phyloP scores from a whole-genome alignment of 1,140 invertebrate genomes.

The Drosophila nigrodunni region DNA sequence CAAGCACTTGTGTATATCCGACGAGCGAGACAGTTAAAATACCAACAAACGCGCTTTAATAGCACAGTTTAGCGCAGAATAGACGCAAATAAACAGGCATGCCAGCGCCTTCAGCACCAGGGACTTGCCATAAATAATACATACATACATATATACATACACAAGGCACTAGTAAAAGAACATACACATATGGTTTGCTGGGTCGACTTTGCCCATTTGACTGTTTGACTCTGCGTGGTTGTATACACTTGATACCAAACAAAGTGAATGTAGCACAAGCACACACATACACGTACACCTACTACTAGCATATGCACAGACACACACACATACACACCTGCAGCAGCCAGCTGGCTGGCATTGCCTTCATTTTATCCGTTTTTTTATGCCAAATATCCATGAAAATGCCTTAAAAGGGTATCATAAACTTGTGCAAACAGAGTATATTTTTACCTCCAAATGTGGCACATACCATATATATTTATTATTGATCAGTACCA shows the following conservation, averaged over 20 bases:
- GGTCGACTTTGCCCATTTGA: conserved; percentile 30
- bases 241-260: conserved; percentile 74
- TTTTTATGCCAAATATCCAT: conserved; percentile 27
- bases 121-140: conserved; percentile 77
- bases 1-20: conserved; percentile 47
- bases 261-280: conserved; percentile 72
- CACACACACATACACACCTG: conserved; percentile 20
- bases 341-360: conserved; percentile 25
- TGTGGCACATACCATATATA: neutral
- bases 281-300: neutral
- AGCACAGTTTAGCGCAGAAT: conserved; percentile 81
- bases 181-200: conserved; percentile 21
- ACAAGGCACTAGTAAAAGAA: neutral
- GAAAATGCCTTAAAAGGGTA: conserved; percentile 25
- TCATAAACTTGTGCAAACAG: conserved; percentile 29
- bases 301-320: neutral
- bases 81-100: conserved; percentile 81
- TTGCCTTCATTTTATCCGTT: conserved; percentile 24
- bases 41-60: conserved; percentile 82
- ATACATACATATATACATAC: conserved; percentile 26
- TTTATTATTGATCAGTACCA: conserved; percentile 14
- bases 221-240: conserved; percentile 50
- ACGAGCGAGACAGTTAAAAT: conserved; percentile 65
- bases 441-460: conserved; percentile 13
- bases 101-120: conserved; percentile 72